These are phyloP conservation scores for Zhuqinia jingwanae DNA, from an alignment of 2,888 invertebrate genomes.

Conservation along the genomic window DNA sequence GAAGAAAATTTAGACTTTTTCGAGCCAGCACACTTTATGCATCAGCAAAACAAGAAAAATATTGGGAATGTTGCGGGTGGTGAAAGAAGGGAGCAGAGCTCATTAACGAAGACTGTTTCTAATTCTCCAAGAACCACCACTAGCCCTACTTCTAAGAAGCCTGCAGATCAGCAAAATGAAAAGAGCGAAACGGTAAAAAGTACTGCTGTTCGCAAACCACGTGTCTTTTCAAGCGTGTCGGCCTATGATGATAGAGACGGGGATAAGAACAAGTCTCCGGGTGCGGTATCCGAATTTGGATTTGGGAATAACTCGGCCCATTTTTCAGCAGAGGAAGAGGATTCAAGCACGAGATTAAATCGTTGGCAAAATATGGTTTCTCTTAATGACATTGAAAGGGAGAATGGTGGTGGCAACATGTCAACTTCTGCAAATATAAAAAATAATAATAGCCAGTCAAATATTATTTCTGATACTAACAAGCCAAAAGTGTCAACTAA, in stretches of 20 bases:
- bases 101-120: conserved; percentile 62
- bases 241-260: conserved; percentile 53
- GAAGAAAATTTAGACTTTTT: conserved; percentile 79
- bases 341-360: conserved; percentile 70
- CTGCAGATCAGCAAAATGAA: not conserved
- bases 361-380: conserved; percentile 79
- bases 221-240: conserved; percentile 62
- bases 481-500: conserved; percentile 46
- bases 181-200: conserved; percentile 38
- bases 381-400: conserved; percentile 71
- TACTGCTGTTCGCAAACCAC: conserved; percentile 30
- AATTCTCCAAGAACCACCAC: conserved; percentile 46
- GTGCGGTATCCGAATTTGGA: conserved; percentile 52
- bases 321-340: conserved; percentile 22
- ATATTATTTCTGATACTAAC: conserved; percentile 64
- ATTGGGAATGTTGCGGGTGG: not conserved
- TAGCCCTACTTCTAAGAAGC: conserved; percentile 1
- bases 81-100: conserved; percentile 6
- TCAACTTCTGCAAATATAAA: conserved; percentile 13
- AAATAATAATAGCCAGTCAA: conserved; percentile 21
- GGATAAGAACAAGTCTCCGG: conserved; percentile 32
- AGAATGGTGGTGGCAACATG: conserved; percentile 5
- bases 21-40: conserved; percentile 73
- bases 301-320: conserved; percentile 37
- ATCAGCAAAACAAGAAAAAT: not conserved